Evolutionary conservation across 2,888 invertebrate genomes (phyloP).

Genomic region (Scaptomyza flava): DNA sequence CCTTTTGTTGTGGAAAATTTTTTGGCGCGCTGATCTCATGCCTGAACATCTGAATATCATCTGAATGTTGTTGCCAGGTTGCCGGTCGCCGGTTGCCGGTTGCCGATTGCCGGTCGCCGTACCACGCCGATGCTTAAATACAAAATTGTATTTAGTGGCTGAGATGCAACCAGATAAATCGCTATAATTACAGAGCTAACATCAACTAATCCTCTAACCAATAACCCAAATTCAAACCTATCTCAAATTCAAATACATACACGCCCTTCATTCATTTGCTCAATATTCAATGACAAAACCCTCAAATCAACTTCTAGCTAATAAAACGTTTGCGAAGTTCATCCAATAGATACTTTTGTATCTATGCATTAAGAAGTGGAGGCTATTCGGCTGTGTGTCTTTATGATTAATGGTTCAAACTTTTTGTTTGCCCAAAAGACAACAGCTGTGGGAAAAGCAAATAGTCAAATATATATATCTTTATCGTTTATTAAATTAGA

Average conservation of each 20-base stretch:
- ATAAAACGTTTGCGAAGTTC: neutral
- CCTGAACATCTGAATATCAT: constrained; percentile 8
- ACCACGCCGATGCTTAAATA: neutral
- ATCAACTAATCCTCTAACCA: constrained; percentile 5
- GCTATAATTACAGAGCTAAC: constrained; percentile 12
- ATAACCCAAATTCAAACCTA: constrained; percentile 12
- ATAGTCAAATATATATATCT: constrained; percentile 5
- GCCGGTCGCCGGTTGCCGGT: neutral
- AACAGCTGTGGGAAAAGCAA: constrained; percentile 22
- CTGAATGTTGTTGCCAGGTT: constrained; percentile 50
- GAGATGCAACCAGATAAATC: constrained; percentile 18
- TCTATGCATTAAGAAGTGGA: neutral
- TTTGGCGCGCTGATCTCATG: constrained; percentile 64
- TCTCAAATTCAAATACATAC: constrained; percentile 1
- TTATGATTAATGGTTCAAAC: constrained; percentile 51
- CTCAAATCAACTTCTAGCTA: neutral
- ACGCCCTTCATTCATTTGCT: constrained; percentile 25
- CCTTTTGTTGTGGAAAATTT: constrained; percentile 63
- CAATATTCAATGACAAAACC: neutral
- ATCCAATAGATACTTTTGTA: neutral
- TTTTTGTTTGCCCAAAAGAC: constrained; percentile 11
- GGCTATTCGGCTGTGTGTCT: constrained; percentile 16
- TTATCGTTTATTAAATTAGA: neutral
- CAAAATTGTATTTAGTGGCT: constrained; percentile 19
- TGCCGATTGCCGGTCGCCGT: neutral